A percentile compares a stretch with the other conserved stretches of the same genome.
phyloP scores from a whole-genome alignment of 2,113 vertebrate species.

The Odontesthes bonariensis region DNA sequence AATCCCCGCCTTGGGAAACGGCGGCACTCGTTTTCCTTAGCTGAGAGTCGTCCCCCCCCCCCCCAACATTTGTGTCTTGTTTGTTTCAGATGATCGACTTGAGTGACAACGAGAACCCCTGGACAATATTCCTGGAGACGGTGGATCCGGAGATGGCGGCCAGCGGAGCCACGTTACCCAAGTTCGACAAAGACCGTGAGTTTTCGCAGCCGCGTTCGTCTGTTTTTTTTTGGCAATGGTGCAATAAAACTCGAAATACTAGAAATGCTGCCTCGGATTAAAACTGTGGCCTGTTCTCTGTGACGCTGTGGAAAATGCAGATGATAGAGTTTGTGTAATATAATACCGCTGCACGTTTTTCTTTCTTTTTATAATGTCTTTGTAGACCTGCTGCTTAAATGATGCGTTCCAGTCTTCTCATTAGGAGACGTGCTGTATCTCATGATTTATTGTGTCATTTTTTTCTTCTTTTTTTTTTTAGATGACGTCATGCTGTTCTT shows the following conservation, averaged over 20 bases:
- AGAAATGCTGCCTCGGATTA: constrained; percentile 3
- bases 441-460: not conserved
- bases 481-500: constrained; percentile 99
- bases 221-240: not conserved
- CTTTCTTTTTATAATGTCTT: no score
- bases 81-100: constrained; percentile 95
- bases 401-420: no score
- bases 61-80: not conserved
- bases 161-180: constrained; percentile 96
- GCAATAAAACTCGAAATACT: constrained; percentile 2
- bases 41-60: no score
- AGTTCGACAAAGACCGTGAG: constrained; percentile 99
- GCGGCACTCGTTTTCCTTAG: no score
- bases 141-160: constrained; percentile 98
- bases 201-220: not conserved
- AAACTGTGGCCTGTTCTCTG: no score
- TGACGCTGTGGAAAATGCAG: not conserved
- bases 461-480: constrained; percentile 56
- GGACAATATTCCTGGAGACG: constrained; percentile 99
- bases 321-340: not conserved
- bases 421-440: not conserved
- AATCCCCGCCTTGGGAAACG: no score
- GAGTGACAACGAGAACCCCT: constrained; percentile 99
- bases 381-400: no score
- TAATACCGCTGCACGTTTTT: not conserved